Conservation (phyloP, 2,888 invertebrate species). For the Phortica magna region DNA sequence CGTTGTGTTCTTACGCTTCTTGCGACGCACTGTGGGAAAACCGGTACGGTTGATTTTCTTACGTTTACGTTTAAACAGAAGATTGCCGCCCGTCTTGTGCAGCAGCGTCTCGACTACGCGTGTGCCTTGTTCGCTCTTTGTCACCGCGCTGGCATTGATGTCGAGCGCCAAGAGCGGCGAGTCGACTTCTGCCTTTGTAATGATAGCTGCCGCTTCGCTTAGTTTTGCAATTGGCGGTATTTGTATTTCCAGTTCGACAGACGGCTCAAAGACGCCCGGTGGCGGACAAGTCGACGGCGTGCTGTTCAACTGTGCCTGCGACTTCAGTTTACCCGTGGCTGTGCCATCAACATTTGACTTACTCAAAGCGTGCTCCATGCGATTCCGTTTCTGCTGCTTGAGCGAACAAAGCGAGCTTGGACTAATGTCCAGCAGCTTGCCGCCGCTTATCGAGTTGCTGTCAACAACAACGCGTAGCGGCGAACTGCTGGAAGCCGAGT, state of each 20-base stretch:
- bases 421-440: slow-evolving; percentile 71
- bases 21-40: slow-evolving; percentile 90
- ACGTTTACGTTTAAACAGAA: slow-evolving; percentile 81
- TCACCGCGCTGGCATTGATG: slow-evolving; percentile 52
- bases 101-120: slow-evolving; percentile 76
- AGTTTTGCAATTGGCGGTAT: slow-evolving; percentile 81
- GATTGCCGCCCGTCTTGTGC: slow-evolving; percentile 74
- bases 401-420: slow-evolving; percentile 67
- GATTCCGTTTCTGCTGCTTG: slow-evolving; percentile 80
- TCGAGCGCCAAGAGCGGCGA: slow-evolving; percentile 76
- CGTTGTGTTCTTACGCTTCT: slow-evolving; percentile 82
- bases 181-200: slow-evolving; percentile 78
- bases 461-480: slow-evolving; percentile 70
- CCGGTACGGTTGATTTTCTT: slow-evolving; percentile 92
- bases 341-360: slow-evolving; percentile 31
- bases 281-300: slow-evolving; percentile 78
- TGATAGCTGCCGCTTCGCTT: slow-evolving; percentile 75
- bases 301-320: slow-evolving; percentile 46
- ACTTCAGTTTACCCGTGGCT: slow-evolving; percentile 41
- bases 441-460: slow-evolving; percentile 65
- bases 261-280: slow-evolving; percentile 85
- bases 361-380: slow-evolving; percentile 79
- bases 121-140: slow-evolving; percentile 62
- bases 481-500: slow-evolving; percentile 55
- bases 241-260: slow-evolving; percentile 84